Evolutionary conservation across 2,888 invertebrate species (phyloP).

Genomic region (Epiperipatus broadwayi): DNA sequence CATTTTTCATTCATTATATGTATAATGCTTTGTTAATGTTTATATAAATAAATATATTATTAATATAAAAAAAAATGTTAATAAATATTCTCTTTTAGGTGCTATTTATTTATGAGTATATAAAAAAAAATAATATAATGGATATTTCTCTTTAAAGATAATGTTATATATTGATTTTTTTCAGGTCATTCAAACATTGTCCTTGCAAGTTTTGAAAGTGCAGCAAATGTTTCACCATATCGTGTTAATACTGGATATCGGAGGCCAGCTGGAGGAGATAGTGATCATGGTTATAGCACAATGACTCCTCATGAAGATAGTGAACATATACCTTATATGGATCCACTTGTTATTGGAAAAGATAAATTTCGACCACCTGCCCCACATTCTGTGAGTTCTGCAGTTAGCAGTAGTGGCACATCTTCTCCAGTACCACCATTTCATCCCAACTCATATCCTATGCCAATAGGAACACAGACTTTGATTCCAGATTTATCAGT

Average conservation of each 20-base stretch:
- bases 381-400: background rate
- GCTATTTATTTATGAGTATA: background rate
- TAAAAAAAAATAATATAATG: background rate
- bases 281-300: slow-evolving; percentile 86
- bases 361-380: slow-evolving; percentile 25
- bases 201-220: slow-evolving; percentile 32
- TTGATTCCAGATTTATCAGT: slow-evolving; percentile 10
- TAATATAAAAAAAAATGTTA: too few relatives aligned
- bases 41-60: too few relatives aligned
- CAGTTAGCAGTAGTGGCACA: slow-evolving; percentile 7
- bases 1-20: too few relatives aligned
- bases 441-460: slow-evolving; percentile 15
- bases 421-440: slow-evolving; percentile 17
- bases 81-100: too few relatives aligned
- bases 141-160: background rate
- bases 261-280: slow-evolving; percentile 52
- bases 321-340: slow-evolving; percentile 31
- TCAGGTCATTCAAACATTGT: slow-evolving; percentile 15
- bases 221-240: slow-evolving; percentile 63
- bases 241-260: slow-evolving; percentile 61
- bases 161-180: background rate
- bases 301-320: slow-evolving; percentile 82
- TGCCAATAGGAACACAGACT: slow-evolving; percentile 33
- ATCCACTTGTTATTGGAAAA: slow-evolving; percentile 18
- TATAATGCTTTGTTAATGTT: too few relatives aligned